These are phyloP conservation scores for Athalia rosae DNA, from an alignment of 2,888 invertebrate genomes.

Conservation along the genomic window DNA sequence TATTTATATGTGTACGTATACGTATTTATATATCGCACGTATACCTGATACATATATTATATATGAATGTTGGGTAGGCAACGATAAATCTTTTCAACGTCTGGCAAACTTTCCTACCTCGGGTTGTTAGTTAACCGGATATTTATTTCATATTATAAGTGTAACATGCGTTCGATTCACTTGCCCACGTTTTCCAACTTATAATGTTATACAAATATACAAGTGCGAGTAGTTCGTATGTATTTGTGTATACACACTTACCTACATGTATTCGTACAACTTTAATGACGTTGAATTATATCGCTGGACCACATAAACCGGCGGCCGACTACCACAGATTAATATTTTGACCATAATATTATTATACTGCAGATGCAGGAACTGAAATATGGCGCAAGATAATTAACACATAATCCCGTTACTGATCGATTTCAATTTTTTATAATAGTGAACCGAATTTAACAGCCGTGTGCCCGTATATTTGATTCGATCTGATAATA, in stretches of 20 bases:
- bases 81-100: conserved; percentile 40
- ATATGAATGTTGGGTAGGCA: neutral
- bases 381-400: neutral
- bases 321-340: conserved; percentile 16
- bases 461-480: neutral
- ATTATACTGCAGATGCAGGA: neutral
- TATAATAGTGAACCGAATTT: neutral
- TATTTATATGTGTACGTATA: neutral
- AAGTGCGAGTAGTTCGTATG: too few species aligned
- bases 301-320: neutral
- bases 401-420: conserved; percentile 36
- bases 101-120: conserved; percentile 11
- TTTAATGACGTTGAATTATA: neutral
- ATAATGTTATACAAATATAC: neutral
- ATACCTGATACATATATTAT: too few species aligned
- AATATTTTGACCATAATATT: conserved; percentile 7
- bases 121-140: neutral
- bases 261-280: neutral
- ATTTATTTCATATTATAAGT: neutral
- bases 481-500: neutral
- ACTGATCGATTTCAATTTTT: conserved; percentile 21
- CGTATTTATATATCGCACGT: too few species aligned
- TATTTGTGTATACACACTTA: too few species aligned
- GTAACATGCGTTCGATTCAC: neutral
- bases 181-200: neutral